Evolutionary conservation across 2,797 vertebrate species (phyloP), one percentile per base, ranked within the genome.

Genomic region (Lepus townsendii): DNA sequence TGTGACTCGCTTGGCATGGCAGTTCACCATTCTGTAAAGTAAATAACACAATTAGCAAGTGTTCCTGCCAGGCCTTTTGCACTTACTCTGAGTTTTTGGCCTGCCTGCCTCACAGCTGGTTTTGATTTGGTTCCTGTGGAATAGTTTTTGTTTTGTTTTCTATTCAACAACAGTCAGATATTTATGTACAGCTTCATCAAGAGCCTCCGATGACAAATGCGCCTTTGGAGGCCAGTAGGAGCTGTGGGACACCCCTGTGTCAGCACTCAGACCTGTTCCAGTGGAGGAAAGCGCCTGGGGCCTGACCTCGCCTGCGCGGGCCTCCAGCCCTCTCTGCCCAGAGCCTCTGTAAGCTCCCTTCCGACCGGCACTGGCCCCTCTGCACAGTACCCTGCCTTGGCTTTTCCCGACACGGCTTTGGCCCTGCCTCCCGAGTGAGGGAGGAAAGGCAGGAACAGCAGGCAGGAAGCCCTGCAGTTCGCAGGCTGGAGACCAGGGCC

Each of bases 241-340:
- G 97, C 98, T 98, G 98, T 99, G 98, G 98, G 99, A 99, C 99
- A 98, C 97, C 99, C 98, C 98, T 98, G 75, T 96, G 97, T 97
- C 98, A 98, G 98, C 98, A 97, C 93, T 97, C 82, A 92, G 84
- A 60, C 72, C 89, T 88, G 50, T 97, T 97, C 83, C 96, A 96
- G 26, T 62, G 83, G 87, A 89, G 84, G 66, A 26, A 38, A 88
- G 97, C 52, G 22, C 85, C 91, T 82, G 93, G 96, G 93, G 97
- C 85, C 95, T 90, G 62, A 95, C 91, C 75, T 4, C 32, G 84
- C 93, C 97, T 83, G 3, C 47, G 77, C 66, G 4, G 54, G 79
- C 96, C 78, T 72, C 52, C 32, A 11, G 65, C 91, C 87, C 89
- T 50, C 86, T 57, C 78, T 97, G 97, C 94, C 72, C 95, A 91